Percentiles rank a stretch among this genome's conserved stretches.
phyloP scores from a whole-genome alignment of 2,113 vertebrate genomes.

The Turnix velox region DNA sequence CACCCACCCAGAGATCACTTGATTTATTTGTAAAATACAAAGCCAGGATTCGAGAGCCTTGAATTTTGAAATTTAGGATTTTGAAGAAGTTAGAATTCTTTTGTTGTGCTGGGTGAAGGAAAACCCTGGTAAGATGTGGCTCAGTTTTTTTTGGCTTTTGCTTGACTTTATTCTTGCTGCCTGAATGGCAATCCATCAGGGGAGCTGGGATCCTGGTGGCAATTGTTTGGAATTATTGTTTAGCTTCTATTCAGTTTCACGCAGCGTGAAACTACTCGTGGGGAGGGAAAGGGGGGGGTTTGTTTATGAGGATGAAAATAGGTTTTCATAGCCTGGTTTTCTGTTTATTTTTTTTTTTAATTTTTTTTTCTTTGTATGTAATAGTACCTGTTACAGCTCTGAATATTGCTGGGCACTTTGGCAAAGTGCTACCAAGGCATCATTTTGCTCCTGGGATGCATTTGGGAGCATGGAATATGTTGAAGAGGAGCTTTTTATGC shows the following conservation, averaged over 20 bases:
- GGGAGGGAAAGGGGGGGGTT: constrained; percentile 56
- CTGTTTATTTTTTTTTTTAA: too few species aligned
- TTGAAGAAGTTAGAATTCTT: background rate
- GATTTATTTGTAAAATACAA: background rate
- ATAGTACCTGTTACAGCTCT: background rate
- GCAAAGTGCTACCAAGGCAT: background rate
- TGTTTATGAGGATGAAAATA: constrained; percentile 55
- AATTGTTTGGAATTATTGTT: constrained; percentile 17
- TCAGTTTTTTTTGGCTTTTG: background rate
- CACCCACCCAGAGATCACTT: too few species aligned
- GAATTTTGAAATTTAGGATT: background rate
- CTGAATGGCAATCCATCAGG: background rate
- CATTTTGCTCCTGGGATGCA: background rate
- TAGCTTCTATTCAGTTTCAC: constrained; percentile 29
- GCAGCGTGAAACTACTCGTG: background rate
- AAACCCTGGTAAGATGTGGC: background rate
- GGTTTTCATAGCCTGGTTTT: constrained; percentile 43
- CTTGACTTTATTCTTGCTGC: background rate
- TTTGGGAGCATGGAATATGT: background rate
- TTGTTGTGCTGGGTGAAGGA: background rate
- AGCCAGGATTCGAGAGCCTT: background rate
- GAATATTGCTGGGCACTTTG: background rate
- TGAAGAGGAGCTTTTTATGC: background rate
- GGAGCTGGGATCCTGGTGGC: background rate
- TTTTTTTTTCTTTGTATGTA: constrained; percentile 5